Evolutionary conservation across 2,888 invertebrate species (phyloP).

Genomic region (Dynastes maya): DNA sequence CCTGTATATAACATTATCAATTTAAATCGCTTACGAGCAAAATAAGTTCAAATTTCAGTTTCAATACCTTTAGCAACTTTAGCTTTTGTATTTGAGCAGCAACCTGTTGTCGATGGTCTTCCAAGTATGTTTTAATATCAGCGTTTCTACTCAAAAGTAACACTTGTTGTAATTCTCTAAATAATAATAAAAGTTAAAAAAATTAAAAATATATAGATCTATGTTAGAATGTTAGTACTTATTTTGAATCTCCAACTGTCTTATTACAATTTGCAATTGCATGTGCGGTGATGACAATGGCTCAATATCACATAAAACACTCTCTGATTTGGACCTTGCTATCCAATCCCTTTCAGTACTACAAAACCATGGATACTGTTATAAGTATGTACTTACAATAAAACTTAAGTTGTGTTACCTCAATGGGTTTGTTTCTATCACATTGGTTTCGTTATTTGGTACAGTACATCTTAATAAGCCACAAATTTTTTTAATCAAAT

Average conservation of each 20-base stretch:
- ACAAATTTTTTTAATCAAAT: constrained; percentile 63
- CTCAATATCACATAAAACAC: constrained; percentile 59
- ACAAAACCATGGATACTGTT: constrained; percentile 46
- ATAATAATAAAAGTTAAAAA: constrained; percentile 54
- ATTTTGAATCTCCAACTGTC: constrained; percentile 80
- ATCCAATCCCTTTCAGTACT: constrained; percentile 60
- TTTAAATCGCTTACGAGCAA: constrained; percentile 4
- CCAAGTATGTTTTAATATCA: constrained; percentile 74
- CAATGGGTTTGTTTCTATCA: constrained; percentile 64
- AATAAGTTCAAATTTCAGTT: neutral
- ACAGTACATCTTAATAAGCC: constrained; percentile 62
- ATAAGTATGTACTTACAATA: constrained; percentile 3
- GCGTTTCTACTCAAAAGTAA: constrained; percentile 61
- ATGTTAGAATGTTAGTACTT: constrained; percentile 64
- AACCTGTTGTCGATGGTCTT: constrained; percentile 77
- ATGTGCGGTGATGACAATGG: constrained; percentile 73
- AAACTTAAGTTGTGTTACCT: constrained; percentile 66
- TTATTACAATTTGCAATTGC: constrained; percentile 81
- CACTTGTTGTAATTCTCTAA: constrained; percentile 73
- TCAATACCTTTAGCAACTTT: constrained; percentile 77
- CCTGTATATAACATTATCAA: constrained; percentile 56
- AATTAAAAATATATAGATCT: neutral
- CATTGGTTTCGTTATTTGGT: constrained; percentile 54
- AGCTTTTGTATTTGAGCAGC: constrained; percentile 79
- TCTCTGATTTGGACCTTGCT: constrained; percentile 57